These are phyloP conservation scores for Choristoneura fumiferana DNA, from an alignment of 1,140 invertebrate species.

Conservation along the genomic window DNA sequence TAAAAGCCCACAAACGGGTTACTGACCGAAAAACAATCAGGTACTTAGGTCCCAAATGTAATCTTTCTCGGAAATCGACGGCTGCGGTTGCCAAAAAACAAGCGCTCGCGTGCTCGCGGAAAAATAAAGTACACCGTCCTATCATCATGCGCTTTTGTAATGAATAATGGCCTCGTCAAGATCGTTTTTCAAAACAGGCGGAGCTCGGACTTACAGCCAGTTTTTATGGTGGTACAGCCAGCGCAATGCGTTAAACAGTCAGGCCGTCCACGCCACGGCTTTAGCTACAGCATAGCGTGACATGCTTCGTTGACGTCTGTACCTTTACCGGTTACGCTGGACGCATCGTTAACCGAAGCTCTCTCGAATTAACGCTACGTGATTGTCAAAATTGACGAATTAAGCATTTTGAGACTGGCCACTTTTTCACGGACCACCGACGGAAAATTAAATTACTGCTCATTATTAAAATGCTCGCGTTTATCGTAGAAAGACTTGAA, in stretches of 20 bases:
- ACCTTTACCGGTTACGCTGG: constrained; percentile 50
- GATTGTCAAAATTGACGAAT: constrained; percentile 49
- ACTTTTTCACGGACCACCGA: constrained; percentile 12
- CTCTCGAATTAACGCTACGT: constrained; percentile 37
- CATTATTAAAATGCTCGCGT: not conserved
- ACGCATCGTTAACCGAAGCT: constrained; percentile 52
- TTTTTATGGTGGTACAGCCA: constrained; percentile 47
- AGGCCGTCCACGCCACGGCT: not conserved
- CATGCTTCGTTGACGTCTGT: not conserved
- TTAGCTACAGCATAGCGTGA: not conserved
- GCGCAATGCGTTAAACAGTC: not conserved
- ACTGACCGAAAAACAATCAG: constrained; percentile 72
- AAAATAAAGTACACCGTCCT: constrained; percentile 58
- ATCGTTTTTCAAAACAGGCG: constrained; percentile 49
- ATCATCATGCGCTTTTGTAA: constrained; percentile 58
- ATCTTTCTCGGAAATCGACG: constrained; percentile 68
- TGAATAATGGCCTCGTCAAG: constrained; percentile 54
- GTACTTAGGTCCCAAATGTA: constrained; percentile 70
- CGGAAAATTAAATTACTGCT: not conserved
- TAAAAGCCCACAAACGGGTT: constrained; percentile 49
- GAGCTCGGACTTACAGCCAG: constrained; percentile 37
- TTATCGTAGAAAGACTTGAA: constrained; percentile 1
- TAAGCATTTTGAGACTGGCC: constrained; percentile 33
- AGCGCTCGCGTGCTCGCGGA: constrained; percentile 39
- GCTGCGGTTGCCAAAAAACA: constrained; percentile 66